Evolutionary conservation across 2,888 invertebrate species (phyloP), one percentile per base, ranked within the genome.

Genomic region (Stenolophus ochropezus): DNA sequence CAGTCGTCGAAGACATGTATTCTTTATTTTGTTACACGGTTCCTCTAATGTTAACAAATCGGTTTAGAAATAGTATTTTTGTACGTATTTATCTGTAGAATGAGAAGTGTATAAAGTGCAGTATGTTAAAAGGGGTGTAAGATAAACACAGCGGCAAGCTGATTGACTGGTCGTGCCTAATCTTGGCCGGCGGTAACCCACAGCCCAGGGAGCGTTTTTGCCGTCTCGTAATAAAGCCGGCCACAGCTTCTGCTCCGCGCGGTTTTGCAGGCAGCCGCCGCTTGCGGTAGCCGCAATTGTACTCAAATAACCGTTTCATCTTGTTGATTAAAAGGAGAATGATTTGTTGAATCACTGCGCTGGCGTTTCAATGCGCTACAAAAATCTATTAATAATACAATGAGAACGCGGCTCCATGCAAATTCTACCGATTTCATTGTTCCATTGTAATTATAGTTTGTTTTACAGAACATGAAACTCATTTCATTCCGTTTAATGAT

Each of bases 251-350:
- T 65, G 65, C n/a, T 65, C 25, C 65, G 65, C 65, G 65, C 27
- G 65, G 65, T 65, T 65, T 65, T 65, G 65, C 27, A 56, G 11
- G 33, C 33, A 1, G 11, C 33, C 11, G 11, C 11, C 11, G 8
- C 8, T 58, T 58, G 58, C 23, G 58, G 58, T 58, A 18, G 20
- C 58, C 8, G 23, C 58, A 58, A 58, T 69, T 69, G 69, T 69
- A 20, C 14, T 33, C 69, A n/a, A 65, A 65, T 69, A 69, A 69
- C 69, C 69, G 69, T 33, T 65, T 65, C 69, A 42, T 69, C 69
- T 69, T 69, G 69, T 69, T 69, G 16, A 69, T 69, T 69, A 69
- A 33, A 69, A 69, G 65, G 33, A 69, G 47, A 69, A 69, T 69
- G 69, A 69, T 69, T 69, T 69, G 69, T 69, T 18, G 20, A 42